Base-by-base conservation (phyloP, 64 coral and sea anemone species). In the Montipora sp. region DNA sequence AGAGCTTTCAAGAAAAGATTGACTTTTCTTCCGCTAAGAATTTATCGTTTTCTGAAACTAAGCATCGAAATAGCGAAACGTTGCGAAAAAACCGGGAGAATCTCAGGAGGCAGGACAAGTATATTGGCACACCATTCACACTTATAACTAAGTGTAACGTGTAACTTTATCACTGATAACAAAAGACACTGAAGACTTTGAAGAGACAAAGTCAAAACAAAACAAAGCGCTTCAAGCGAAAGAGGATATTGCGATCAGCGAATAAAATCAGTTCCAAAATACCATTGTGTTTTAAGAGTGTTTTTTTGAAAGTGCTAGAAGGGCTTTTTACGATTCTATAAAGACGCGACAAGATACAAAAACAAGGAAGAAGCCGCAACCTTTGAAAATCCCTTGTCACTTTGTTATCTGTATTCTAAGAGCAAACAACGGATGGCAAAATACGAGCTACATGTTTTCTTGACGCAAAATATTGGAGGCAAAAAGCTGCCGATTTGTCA, bases 361-460 rank as follows among this genome's bases (percentile, higher is more conserved):
- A 21, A 71, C 68, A 21, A 71, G 68, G 19, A 23, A n/a, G 21
- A 21, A 21, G 14, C 10, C 18, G 68, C 20, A 71, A 21, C 19
- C 8, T 71, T 71, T 63, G 60, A 7, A 15, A 21, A 71, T 71
- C 68, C 68, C 10, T 15, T 36, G 0, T 44, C 36, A 46, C 36
- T 63, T 63, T 66, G 48, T 18, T 18, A 18, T 48, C 47, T 51
- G 48, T 13, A 72, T 1, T 72, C 49, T 49, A 14, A 84, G 48
- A 72, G 59, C 80, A 83, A 83, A 83, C 80, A 83, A 11, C 80
- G 59, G 61, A 84, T 70, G 49, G 8, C 13, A 49, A 81, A 50
- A 49, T 13, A 16, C 61, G 49, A 7, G 63, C 22, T 71, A 84
- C 61, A 47, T 49, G 18, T 6, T 61, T 84, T 63, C 60, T 84